Base-by-base conservation (phyloP, 2,888 invertebrate genomes). In the Polyommatus icarus region DNA sequence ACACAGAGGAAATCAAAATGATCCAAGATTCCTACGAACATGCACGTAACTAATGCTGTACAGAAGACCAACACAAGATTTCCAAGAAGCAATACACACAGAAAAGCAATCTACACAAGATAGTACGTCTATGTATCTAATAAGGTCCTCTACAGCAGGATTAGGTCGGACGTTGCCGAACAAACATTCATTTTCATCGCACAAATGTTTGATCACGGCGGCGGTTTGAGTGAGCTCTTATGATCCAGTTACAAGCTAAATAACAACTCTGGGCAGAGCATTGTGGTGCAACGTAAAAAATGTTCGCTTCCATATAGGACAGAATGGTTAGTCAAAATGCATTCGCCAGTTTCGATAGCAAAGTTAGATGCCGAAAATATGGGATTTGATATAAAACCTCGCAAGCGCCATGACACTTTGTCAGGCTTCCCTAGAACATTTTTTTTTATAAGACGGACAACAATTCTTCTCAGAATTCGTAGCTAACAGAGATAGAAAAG, bases 131-230 rank as follows among this genome's bases (percentile, higher is more conserved):
- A 54, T 50, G 29, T 24, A 29, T 12, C 75, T 75, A 75, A 75
- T 75, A 75, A 75, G 54, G 75, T 29, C 75, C 54, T 24, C 15
- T 54, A 20, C 75, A 24, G 54, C 8, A 24, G 50, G 75, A 75
- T 75, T 75, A 75, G 12, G 75, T 50, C 10, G 75, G 75, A 75
- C 75, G 75, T 24, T 29, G 54, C n/a, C 7, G 75, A 18, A 50
- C 75, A 75, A 75, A 75, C 75, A 75, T 75, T 75, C 75, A 75
- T 50, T 75, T 75, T 75, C 24, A 75, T 24, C 24, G 50, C 54
- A 75, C 75, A 54, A 75, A 24, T 75, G 75, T 75, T 75, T 75
- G 75, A 24, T 29, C 50, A 73, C 54, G 54, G 7, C 54, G 7
- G 29, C 50, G 24, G 24, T 18, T 50, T 8, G 75, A 50, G 24